Conservation (phyloP, 2,797 vertebrate species). For the Cottoperca gobio region DNA sequence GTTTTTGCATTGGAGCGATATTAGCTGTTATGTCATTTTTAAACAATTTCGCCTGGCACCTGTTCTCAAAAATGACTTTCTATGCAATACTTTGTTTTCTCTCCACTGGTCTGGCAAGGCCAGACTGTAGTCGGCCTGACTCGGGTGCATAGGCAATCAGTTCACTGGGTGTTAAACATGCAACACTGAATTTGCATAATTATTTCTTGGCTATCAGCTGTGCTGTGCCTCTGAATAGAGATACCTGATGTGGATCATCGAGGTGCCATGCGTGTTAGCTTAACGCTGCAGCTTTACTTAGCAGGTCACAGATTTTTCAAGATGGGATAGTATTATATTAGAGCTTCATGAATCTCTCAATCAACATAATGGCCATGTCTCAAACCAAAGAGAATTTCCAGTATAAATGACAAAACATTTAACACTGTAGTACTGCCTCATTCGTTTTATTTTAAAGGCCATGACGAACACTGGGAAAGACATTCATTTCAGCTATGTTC, state of each 20-base stretch:
- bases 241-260: constrained; percentile 35
- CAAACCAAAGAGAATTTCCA: constrained; percentile 24
- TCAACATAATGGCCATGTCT: constrained; percentile 8
- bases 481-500: not conserved
- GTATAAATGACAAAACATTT: not conserved
- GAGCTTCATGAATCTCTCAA: constrained; percentile 3
- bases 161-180: constrained; percentile 63
- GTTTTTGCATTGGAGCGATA: not conserved
- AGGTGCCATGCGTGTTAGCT: constrained; percentile 34
- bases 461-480: not conserved
- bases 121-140: constrained; percentile 26
- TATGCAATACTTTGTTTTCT: constrained; percentile 4
- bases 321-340: constrained; percentile 4
- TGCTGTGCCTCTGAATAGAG: constrained; percentile 39
- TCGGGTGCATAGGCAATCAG: constrained; percentile 50
- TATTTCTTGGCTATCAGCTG: constrained; percentile 55
- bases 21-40: constrained; percentile 33
- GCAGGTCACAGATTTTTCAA: constrained; percentile 27
- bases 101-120: constrained; percentile 41
- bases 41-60: constrained; percentile 33
- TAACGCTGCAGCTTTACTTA: constrained; percentile 34
- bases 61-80: constrained; percentile 42
- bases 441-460: not conserved
- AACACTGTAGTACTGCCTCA: not conserved
- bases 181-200: constrained; percentile 67